phyloP scores from a whole-genome alignment of 2,797 vertebrate genomes.

The Periparus ater region DNA sequence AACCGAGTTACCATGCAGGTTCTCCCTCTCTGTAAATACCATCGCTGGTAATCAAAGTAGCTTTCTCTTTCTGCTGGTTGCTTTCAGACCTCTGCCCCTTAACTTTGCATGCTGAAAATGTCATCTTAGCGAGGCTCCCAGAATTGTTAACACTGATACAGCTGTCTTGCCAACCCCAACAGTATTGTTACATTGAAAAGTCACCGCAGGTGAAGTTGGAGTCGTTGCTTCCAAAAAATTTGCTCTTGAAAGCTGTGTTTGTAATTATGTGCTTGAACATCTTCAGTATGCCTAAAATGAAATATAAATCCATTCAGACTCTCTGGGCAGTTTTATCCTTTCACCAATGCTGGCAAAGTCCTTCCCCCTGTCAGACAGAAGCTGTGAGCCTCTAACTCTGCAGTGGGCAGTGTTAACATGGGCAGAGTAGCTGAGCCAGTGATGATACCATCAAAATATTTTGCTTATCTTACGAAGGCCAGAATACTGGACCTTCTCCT shows the following conservation, averaged over 20 bases:
- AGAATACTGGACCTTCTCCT: not conserved
- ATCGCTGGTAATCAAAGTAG: not conserved
- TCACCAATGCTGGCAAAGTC: not conserved
- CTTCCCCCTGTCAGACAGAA: not conserved
- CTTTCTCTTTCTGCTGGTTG: not conserved
- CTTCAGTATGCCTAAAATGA: not conserved
- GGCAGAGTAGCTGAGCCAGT: not conserved
- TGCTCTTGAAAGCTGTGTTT: not conserved
- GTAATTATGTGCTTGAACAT: not conserved
- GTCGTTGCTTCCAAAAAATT: not conserved
- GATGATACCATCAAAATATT: not conserved
- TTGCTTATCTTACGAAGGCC: not conserved
- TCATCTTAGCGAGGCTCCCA: not conserved
- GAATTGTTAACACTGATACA: not conserved
- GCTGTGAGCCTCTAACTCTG: not conserved
- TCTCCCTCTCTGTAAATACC: not conserved
- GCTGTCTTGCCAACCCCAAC: not conserved
- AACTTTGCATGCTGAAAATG: not conserved
- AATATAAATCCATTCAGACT: not conserved
- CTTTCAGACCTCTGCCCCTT: not conserved
- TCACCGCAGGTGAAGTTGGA: not conserved
- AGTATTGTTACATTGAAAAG: not conserved
- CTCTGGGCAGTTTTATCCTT: not conserved
- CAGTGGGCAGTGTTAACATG: rapidly evolving
- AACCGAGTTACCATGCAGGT: not conserved